A percentile compares a stretch with the other conserved stretches of the same genome.
These are phyloP conservation scores for Daboia siamensis DNA, from an alignment of 2,113 vertebrate species.

Conservation along the genomic window DNA sequence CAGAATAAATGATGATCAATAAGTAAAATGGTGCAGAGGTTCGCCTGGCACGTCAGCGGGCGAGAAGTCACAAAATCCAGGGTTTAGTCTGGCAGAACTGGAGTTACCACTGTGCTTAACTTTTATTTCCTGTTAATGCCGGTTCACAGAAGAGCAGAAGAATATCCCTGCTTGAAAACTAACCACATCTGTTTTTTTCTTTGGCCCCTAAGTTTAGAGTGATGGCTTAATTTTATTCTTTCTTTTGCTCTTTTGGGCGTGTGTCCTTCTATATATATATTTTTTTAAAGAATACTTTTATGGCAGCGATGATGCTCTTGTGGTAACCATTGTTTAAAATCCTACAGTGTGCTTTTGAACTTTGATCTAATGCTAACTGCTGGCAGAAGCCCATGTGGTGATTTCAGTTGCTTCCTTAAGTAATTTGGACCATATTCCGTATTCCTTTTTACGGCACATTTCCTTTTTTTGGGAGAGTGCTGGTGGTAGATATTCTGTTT, in stretches of 20 bases:
- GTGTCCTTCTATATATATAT: not conserved
- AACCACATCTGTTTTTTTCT: not conserved
- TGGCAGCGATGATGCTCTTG: not conserved
- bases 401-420: not conserved
- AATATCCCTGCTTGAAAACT: not conserved
- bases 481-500: not conserved
- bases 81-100: not conserved
- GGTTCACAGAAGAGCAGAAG: not conserved
- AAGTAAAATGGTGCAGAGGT: not conserved
- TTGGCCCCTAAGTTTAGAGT: not conserved
- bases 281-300: not conserved
- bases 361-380: not conserved
- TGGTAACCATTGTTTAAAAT: constrained; percentile 14
- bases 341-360: constrained; percentile 17
- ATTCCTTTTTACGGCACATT: not conserved
- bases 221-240: not conserved
- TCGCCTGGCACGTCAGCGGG: not conserved
- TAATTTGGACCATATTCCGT: not conserved
- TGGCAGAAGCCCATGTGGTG: not conserved
- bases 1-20: not conserved
- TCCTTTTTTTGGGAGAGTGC: not conserved
- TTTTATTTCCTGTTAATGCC: not conserved
- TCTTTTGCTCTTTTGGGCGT: not conserved
- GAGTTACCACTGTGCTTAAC: not conserved
- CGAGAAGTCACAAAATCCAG: not conserved